phyloP scores from a whole-genome alignment of 2,113 vertebrate species.

The human (Homo sapiens) region GRCh38 chr4:148261501-148262000 shows the following conservation, averaged over 20 bases:
- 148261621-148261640: background rate
- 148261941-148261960: slow-evolving; percentile 49
- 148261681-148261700: background rate
- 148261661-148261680: too few relatives aligned
- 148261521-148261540: background rate
- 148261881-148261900: background rate
- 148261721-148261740: background rate
- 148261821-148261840: background rate
- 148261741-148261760: background rate
- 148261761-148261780: background rate
- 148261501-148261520: background rate
- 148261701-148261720: background rate
- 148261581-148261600: background rate
- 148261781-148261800: background rate
- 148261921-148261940: slow-evolving; percentile 60
- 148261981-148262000: slow-evolving; percentile 66
- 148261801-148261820: background rate
- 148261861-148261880: background rate
- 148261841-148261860: background rate
- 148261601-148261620: background rate
- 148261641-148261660: background rate
- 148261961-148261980: slow-evolving; percentile 66
- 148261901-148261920: slow-evolving; percentile 52
- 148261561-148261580: background rate
- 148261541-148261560: background rate